Base-by-base conservation (phyloP, 2,113 vertebrate genomes). In the Atractosteus spatula region DNA sequence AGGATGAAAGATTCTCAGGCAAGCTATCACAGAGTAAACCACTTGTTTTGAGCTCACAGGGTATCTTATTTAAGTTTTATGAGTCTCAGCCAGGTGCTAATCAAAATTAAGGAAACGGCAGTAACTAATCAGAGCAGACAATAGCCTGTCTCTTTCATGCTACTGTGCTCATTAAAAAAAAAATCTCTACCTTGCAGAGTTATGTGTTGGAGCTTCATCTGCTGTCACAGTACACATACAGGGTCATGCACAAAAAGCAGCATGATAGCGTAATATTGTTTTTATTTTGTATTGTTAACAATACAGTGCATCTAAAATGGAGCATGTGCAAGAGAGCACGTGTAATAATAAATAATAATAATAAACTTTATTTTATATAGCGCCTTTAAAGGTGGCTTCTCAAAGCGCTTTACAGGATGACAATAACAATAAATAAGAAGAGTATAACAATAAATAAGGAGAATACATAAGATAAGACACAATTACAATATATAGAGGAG, bases 51-150 rank as follows among this genome's bases (percentile, higher is more conserved):
- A 3, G 43, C 64, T 2, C 64, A 66, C 41, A 66, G 64, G 47
- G 66, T 17, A 17, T 12, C 45, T 13, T 54, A 55, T 68, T 54
- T 42, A 16, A 8, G n/a, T 68, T 68, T 51, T 16, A 68, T 68
- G 66, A 55, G 64, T 13, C 64, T 7, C 64, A 66, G 51, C 47
- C 45, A 54, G 66, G 51, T 14, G 17, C 45, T 29, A 68, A 51
- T 44, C 45, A 68, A 54, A 68, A 41, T 29, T 16, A 4, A 54
- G 47, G n/a, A 54, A 13, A 45, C 6, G 14, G 45, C 13, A 44
- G 64, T 42, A 7, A 6, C 64, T 14, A 41, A 13, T 14, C 12
- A 13, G 41, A 5, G 5, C 2, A 64, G 62, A 64, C 42, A 8
- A 8, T 44, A 41, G 7, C 44, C 42, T 8, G 7, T 44, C 8